phyloP scores from a whole-genome alignment of 2,888 invertebrate species.

The Zaprionus lineosus region DNA sequence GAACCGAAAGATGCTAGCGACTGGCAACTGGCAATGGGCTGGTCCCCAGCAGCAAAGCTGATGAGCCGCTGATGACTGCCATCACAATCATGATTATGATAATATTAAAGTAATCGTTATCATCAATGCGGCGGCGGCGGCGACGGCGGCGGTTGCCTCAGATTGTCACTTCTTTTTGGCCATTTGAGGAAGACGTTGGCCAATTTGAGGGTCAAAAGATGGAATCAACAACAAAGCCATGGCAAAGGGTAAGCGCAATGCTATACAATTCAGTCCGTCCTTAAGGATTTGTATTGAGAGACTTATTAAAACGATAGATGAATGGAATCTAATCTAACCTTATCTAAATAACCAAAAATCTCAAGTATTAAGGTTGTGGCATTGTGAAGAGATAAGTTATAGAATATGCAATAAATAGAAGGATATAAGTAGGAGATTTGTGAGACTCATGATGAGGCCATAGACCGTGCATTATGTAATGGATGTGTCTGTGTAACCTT shows the following conservation, averaged over 20 bases:
- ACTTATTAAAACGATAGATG: too few species aligned
- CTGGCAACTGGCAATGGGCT: background rate
- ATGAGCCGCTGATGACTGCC: constrained; percentile 70
- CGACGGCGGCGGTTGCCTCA: constrained; percentile 10
- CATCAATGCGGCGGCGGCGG: constrained; percentile 41
- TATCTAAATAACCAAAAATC: too few species aligned
- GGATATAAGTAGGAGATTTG: background rate
- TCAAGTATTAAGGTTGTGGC: too few species aligned
- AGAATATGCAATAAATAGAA: background rate
- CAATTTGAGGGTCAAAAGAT: constrained; percentile 11
- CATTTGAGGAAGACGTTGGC: constrained; percentile 15
- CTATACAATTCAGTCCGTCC: too few species aligned
- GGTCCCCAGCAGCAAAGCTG: constrained; percentile 15
- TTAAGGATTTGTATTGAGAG: too few species aligned
- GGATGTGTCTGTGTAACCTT: too few species aligned
- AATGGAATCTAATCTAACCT: too few species aligned
- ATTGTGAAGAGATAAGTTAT: too few species aligned
- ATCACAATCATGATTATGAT: constrained; percentile 72
- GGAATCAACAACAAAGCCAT: background rate
- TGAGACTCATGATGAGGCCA: too few species aligned
- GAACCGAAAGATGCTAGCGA: background rate
- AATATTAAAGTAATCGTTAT: constrained; percentile 61
- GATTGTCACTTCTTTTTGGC: constrained; percentile 16
- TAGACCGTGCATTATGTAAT: too few species aligned
- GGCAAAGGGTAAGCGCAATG: too few species aligned